Conservation (phyloP, 2,888 invertebrate species). For the Papilio protenor region DNA sequence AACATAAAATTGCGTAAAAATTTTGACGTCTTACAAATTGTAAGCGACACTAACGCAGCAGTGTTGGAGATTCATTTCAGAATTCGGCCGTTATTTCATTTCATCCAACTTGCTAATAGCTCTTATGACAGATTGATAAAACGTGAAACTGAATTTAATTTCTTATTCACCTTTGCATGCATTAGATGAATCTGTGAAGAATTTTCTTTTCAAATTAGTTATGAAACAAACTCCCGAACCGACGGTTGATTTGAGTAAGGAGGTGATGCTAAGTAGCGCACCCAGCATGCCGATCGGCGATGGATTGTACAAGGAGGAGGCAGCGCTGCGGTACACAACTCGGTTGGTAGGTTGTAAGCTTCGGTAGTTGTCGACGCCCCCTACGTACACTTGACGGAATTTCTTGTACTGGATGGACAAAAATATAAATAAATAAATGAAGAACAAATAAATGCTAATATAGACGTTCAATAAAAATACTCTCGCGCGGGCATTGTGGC, state of each 20-base stretch:
- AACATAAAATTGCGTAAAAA: too few relatives aligned
- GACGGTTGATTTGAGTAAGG: constrained; percentile 56
- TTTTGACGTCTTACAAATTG: too few relatives aligned
- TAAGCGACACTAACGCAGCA: too few relatives aligned
- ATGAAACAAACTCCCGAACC: constrained; percentile 62
- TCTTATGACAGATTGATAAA: neutral
- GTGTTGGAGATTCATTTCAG: too few relatives aligned
- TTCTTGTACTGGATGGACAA: constrained; percentile 63
- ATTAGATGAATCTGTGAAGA: constrained; percentile 50
- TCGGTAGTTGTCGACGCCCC: constrained; percentile 76
- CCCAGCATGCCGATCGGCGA: constrained; percentile 55
- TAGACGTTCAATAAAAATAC: too few relatives aligned
- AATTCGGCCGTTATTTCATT: too few relatives aligned
- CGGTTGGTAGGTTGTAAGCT: constrained; percentile 71
- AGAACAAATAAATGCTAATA: neutral
- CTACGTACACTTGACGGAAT: constrained; percentile 68
- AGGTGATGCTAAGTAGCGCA: constrained; percentile 59
- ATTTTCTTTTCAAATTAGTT: constrained; percentile 61
- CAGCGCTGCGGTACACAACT: constrained; percentile 69
- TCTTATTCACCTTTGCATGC: constrained; percentile 28
- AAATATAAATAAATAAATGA: neutral
- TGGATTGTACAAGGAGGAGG: constrained; percentile 60
- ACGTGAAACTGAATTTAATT: neutral
- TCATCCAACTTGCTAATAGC: too few relatives aligned
- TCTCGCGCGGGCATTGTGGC: neutral